phyloP scores from a whole-genome alignment of 2,797 vertebrate species.

The Xiphorhynchus erythropygius region DNA sequence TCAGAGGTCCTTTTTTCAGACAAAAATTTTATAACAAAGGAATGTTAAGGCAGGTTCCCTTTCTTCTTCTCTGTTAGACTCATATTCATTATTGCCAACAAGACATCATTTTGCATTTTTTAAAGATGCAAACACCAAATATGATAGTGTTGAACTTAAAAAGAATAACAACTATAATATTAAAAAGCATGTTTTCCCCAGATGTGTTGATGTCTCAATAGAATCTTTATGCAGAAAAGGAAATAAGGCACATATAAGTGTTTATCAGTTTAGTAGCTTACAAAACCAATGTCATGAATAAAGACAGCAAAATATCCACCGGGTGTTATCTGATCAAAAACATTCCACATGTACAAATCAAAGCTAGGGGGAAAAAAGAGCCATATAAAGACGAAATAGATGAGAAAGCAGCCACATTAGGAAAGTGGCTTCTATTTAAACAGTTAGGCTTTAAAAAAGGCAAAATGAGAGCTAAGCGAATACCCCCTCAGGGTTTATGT shows the following conservation, averaged over 20 bases:
- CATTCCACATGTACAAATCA: conserved; percentile 45
- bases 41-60: background rate
- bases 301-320: conserved; percentile 46
- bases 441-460: conserved; percentile 10
- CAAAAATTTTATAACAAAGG: conserved; percentile 53
- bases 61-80: conserved; percentile 14
- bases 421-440: conserved; percentile 38
- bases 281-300: conserved; percentile 49
- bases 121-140: conserved; percentile 59
- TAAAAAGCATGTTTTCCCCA: conserved; percentile 63
- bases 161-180: conserved; percentile 54
- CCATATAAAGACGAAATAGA: conserved; percentile 2
- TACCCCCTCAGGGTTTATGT: background rate
- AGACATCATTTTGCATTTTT: conserved; percentile 54
- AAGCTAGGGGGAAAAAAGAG: conserved; percentile 14
- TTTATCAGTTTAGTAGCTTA: conserved; percentile 52
- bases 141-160: conserved; percentile 66
- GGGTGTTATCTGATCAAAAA: conserved; percentile 60
- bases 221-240: conserved; percentile 43
- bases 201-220: conserved; percentile 62
- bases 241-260: conserved; percentile 58
- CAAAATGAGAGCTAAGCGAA: conserved; percentile 11
- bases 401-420: conserved; percentile 23
- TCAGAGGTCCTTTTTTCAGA: conserved; percentile 45
- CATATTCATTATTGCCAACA: conserved; percentile 27